A percentile compares a stretch with the other conserved stretches of the same genome.
These are phyloP conservation scores for Caenorhabditis tropicalis DNA, from an alignment of 1,140 invertebrate genomes.

Conservation along the genomic window DNA sequence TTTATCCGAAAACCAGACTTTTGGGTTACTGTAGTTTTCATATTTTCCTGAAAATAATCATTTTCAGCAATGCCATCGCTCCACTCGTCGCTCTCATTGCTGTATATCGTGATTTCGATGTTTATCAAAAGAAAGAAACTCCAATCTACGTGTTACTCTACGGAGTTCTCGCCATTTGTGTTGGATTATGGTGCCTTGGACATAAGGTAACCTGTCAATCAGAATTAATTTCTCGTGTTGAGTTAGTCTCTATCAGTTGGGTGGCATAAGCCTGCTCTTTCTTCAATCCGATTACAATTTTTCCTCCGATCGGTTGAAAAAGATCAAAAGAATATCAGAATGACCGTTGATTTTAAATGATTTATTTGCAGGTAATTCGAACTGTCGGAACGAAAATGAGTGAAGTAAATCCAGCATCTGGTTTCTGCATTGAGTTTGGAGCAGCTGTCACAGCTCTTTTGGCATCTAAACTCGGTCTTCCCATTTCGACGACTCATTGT, in stretches of 20 bases:
- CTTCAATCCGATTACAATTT: not conserved
- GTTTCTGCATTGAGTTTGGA: slow-evolving; percentile 92
- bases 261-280: not conserved
- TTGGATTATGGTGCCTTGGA: slow-evolving; percentile 93
- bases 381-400: slow-evolving; percentile 67
- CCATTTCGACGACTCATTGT: slow-evolving; percentile 95
- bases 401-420: slow-evolving; percentile 73
- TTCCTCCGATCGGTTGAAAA: not conserved
- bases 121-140: slow-evolving; percentile 57
- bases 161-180: slow-evolving; percentile 90
- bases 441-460: slow-evolving; percentile 91
- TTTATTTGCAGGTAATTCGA: slow-evolving; percentile 59
- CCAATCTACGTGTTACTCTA: slow-evolving; percentile 78
- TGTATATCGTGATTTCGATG: slow-evolving; percentile 53
- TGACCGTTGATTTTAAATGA: not conserved
- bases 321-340: not conserved
- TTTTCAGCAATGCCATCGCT: slow-evolving; percentile 64
- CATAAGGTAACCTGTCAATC: slow-evolving; percentile 24
- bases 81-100: slow-evolving; percentile 60
- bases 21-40: too few relatives aligned
- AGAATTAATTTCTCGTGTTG: not conserved
- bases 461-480: slow-evolving; percentile 92
- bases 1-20: too few relatives aligned
- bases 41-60: not conserved
- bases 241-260: not conserved